Base-by-base conservation (phyloP, 2,797 vertebrate species). In the Columba guinea region DNA sequence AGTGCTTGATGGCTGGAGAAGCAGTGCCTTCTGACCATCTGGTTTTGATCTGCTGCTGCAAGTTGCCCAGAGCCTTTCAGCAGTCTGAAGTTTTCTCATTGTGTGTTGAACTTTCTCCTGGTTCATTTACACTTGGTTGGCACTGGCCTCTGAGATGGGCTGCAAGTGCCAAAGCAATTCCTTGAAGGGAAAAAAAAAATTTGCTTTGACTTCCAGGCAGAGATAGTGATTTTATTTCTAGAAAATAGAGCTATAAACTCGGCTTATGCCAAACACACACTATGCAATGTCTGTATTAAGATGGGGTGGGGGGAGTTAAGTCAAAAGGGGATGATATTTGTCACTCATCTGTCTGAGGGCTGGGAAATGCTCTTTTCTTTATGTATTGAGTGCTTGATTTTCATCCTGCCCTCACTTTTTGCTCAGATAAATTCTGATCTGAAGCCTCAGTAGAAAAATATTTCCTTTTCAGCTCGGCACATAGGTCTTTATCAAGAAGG, bases 161-260 rank as follows among this genome's bases (percentile, higher is more conserved):
- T 65, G 32, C 0, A 4, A 84, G 46, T 27, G 60, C 74, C 74
- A 89, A 3, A 39, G 35, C 30, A 49, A 23, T 78, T 89, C 71
- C 52, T 86, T 17, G 10, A 37, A 22, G 14, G 4, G 10, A 0
- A 10, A 34, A 53, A 30, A 53, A 58, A 77, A 34, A 27, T n/a
- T 69, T 87, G 37, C 78, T 93, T 62, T 89, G 75, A 60, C 65
- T 90, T 90, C 48, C 60, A 89, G 64, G 60, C 34, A 83, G 60
- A 93, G 44, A 37, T 7, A 75, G 78, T 68, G 86, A 78, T 55
- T 92, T 94, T 80, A 65, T 90, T 93, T 78, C 81, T 80, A 78
- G 81, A 68, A 96, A 94, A 89, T 28, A 83, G 86, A 94, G 88
- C 84, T 76, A 69, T 89, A 96, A 96, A 93, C 75, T 39, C 5